Evolutionary conservation across 2,888 invertebrate species (phyloP).

Genomic region (Argyresthia goedartella): DNA sequence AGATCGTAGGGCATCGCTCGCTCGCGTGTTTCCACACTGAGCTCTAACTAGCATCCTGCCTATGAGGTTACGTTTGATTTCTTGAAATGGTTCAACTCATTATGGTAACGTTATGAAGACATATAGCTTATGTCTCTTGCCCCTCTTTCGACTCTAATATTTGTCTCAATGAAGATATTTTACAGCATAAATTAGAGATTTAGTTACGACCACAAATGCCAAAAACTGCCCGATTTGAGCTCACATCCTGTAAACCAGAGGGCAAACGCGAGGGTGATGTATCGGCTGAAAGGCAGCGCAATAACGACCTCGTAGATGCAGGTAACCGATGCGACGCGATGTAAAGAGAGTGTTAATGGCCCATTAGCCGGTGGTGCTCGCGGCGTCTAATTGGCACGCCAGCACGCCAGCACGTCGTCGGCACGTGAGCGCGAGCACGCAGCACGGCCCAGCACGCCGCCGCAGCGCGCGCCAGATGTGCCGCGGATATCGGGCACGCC

Average conservation of each 20-base stretch:
- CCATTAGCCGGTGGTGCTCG: constrained; percentile 48
- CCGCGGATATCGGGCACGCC: constrained; percentile 45
- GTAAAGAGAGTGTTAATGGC: constrained; percentile 56
- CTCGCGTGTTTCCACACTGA: constrained; percentile 26
- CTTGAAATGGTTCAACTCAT: too few species aligned
- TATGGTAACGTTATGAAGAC: too few species aligned
- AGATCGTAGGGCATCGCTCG: constrained; percentile 44
- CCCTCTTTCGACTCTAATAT: too few species aligned
- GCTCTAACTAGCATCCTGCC: neutral
- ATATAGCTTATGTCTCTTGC: too few species aligned
- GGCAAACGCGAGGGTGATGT: neutral
- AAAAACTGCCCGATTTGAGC: neutral
- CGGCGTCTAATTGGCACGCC: constrained; percentile 49
- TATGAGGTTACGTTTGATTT: too few species aligned
- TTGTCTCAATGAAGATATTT: too few species aligned
- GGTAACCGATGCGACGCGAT: constrained; percentile 31
- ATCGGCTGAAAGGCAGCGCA: neutral
- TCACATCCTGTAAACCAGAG: neutral
- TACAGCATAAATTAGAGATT: too few species aligned
- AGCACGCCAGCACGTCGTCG: constrained; percentile 25
- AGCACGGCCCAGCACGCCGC: constrained; percentile 26
- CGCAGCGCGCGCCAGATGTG: constrained; percentile 27
- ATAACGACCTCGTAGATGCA: constrained; percentile 32
- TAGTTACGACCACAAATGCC: too few species aligned
- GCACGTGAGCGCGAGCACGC: constrained; percentile 15